These are phyloP conservation scores for Lasiurus borealis DNA, from an alignment of 2,113 vertebrate genomes.

Conservation along the genomic window DNA sequence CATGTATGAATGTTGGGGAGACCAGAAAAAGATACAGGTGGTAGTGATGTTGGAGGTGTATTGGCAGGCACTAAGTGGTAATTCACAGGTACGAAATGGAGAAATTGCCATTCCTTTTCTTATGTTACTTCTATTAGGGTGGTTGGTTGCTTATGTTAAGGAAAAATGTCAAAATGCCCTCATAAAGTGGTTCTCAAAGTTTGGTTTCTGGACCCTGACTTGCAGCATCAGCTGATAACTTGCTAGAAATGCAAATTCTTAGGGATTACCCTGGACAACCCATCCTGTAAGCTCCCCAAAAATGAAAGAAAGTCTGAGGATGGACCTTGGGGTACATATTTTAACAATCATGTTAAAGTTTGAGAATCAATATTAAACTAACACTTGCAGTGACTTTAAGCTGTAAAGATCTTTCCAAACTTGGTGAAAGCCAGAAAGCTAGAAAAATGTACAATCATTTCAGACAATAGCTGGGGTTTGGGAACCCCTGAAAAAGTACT, in stretches of 20 bases:
- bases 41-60: neutral
- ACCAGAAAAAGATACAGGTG: neutral
- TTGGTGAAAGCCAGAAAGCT: neutral
- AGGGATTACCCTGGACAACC: neutral
- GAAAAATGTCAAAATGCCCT: neutral
- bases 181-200: neutral
- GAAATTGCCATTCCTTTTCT: neutral
- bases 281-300: neutral
- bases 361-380: neutral
- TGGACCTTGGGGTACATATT: neutral
- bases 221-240: neutral
- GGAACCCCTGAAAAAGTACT: neutral
- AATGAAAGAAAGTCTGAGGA: neutral
- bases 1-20: neutral
- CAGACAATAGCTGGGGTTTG: neutral
- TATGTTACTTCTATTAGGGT: neutral
- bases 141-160: neutral
- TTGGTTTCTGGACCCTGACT: neutral
- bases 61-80: neutral
- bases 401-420: neutral
- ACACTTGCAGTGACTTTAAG: neutral
- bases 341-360: neutral
- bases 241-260: neutral
- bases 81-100: neutral
- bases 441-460: neutral